Evolutionary conservation across 2,113 vertebrate species (phyloP), one percentile per base, ranked within the genome.

Genomic region (Semicossyphus pulcher): DNA sequence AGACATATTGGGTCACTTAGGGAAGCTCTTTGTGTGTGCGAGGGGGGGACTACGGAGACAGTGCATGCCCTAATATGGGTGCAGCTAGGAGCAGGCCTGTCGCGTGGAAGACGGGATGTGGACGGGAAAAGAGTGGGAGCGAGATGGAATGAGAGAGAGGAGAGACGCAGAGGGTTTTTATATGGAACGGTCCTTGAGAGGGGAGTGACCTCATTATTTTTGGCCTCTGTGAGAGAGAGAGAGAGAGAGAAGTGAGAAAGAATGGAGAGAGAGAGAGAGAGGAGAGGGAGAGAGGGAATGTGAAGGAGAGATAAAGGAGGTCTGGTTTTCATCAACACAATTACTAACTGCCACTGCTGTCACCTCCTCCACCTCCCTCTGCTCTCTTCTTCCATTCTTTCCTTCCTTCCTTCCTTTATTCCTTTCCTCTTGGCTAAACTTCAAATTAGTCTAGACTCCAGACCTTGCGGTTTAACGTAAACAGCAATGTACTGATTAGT

Each of bases 151-250:
- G 76, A 83, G 73, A 75, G 36, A 64, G 71, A 78, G 69, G 42
- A 77, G 73, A 84, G 74, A 84, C 56, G 70, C 65, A 63, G 60
- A 73, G 77, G 61, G 71, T 28, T 82, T 90, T 87, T 91, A 83
- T 91, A 85, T 89, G 87, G 89, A 88, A 77, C 71, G 78, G 85
- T 86, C 84, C 90, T 90, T 89, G 81, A 92, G 91, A 92, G 85
- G 88, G 83, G 80, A 89, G 83, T 86, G 86, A 87, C 88, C 89
- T 92, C 88, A 84, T 91, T 92, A 91, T 91, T 85, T 88, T 79
- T 80, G 90, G 86, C 83, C 65, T 76, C 62, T 41, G 74, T 80
- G 85, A 72, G 74, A 70, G 71, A 71, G 45, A 52, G 69, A 59
- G 59, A 20, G 59, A 51, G 28, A 60, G 72, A 39, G 44, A 32